These are phyloP conservation scores for Agrypnia vestita DNA, from an alignment of 1,140 invertebrate genomes.

Conservation along the genomic window DNA sequence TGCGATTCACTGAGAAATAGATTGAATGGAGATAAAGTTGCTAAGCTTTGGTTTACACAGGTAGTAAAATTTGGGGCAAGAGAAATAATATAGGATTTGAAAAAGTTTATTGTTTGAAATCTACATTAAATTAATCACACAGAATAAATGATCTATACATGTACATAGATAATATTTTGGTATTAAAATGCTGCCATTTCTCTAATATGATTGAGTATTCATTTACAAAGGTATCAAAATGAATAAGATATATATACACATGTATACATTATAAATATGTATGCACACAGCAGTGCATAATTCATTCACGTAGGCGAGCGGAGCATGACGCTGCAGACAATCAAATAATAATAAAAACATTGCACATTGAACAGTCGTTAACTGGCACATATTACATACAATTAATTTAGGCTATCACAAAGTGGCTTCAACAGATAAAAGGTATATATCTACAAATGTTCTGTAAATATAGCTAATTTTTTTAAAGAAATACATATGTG, in stretches of 20 bases:
- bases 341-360: constrained; percentile 19
- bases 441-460: neutral
- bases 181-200: constrained; percentile 9
- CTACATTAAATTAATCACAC: constrained; percentile 30
- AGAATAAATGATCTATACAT: constrained; percentile 30
- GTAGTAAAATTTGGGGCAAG: neutral
- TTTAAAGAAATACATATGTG: neutral
- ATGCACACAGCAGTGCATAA: neutral
- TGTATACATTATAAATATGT: neutral
- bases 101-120: constrained; percentile 41
- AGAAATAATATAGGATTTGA: constrained; percentile 1
- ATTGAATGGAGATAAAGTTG: too few relatives aligned
- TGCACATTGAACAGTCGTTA: constrained; percentile 18
- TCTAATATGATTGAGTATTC: constrained; percentile 41
- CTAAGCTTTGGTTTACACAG: neutral
- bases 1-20: too few relatives aligned
- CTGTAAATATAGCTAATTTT: constrained; percentile 14
- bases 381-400: constrained; percentile 32
- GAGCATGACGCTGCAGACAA: neutral
- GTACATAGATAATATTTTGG: constrained; percentile 24
- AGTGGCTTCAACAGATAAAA: constrained; percentile 11
- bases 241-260: constrained; percentile 16
- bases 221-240: constrained; percentile 50
- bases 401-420: constrained; percentile 36
- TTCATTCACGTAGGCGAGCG: constrained; percentile 17